phyloP scores from a whole-genome alignment of 2,888 invertebrate species.

The Trachelus tabidus region DNA sequence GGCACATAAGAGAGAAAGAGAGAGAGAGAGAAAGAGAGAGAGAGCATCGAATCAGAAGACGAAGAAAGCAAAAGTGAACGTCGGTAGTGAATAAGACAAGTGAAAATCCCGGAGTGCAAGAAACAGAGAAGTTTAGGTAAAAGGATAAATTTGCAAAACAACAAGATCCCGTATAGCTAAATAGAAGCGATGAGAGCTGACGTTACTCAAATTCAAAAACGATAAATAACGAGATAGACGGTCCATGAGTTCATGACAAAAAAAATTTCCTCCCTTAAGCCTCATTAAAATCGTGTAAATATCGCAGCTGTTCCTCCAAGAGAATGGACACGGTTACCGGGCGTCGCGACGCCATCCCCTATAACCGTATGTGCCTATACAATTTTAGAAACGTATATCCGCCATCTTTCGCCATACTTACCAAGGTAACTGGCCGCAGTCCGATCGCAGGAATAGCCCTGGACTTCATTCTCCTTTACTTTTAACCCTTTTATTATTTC shows the following conservation, averaged over 20 bases:
- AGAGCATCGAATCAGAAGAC: not conserved
- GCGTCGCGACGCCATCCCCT: not conserved
- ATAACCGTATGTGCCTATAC: not conserved
- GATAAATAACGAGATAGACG: not conserved
- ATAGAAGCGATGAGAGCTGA: constrained; percentile 17
- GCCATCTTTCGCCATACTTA: not conserved
- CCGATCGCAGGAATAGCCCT: not conserved
- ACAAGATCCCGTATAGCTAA: constrained; percentile 19
- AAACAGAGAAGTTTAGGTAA: not conserved
- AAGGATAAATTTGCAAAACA: constrained; percentile 5
- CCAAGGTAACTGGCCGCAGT: not conserved
- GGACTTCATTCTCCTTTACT: not conserved
- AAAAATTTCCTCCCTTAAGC: not conserved
- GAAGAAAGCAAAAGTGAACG: not conserved
- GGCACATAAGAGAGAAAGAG: not conserved
- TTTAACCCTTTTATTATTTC: not conserved
- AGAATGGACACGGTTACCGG: not conserved
- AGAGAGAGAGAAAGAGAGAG: too few relatives aligned
- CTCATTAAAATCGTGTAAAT: constrained; percentile 4
- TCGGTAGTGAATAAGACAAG: not conserved
- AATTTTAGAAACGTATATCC: not conserved
- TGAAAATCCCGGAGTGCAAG: not conserved
- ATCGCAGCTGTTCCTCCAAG: constrained; percentile 2
- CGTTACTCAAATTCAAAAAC: constrained; percentile 13
- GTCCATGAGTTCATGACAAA: not conserved